phyloP scores from a whole-genome alignment of 1,140 invertebrate species.

The Metaphire vulgaris region DNA sequence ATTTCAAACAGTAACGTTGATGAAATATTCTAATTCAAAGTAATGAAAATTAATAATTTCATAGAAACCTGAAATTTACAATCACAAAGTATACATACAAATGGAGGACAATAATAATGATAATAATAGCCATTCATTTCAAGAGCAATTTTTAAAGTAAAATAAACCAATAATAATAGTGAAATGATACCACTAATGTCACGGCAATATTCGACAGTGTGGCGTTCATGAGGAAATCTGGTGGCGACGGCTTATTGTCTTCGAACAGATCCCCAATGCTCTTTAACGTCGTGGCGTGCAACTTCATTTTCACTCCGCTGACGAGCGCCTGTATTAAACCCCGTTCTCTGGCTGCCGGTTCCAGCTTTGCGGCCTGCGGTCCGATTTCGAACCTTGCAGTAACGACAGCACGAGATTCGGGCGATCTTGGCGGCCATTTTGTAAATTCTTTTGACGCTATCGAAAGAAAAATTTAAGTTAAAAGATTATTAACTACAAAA shows the following conservation, averaged over 20 bases:
- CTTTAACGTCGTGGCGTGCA: slow-evolving; percentile 73
- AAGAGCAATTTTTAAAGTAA: too few relatives aligned
- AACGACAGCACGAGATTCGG: neutral
- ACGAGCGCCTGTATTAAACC: slow-evolving; percentile 34
- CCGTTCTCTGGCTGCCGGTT: slow-evolving; percentile 22
- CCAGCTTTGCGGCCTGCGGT: neutral
- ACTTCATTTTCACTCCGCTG: slow-evolving; percentile 39
- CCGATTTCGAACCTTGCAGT: neutral
- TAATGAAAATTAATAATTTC: too few relatives aligned
- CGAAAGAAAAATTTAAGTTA: too few relatives aligned
- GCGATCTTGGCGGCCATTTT: neutral
- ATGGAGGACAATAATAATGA: too few relatives aligned
- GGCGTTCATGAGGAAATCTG: slow-evolving; percentile 72
- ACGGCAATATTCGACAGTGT: slow-evolving; percentile 36
- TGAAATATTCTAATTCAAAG: too few relatives aligned
- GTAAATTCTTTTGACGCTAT: neutral
- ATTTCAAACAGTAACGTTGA: too few relatives aligned
- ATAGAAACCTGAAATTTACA: too few relatives aligned
- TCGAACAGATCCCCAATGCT: slow-evolving; percentile 73
- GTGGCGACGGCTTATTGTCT: slow-evolving; percentile 68
- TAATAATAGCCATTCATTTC: too few relatives aligned
- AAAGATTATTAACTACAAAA: too few relatives aligned
- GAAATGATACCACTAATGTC: slow-evolving; percentile 36
- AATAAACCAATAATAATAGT: too few relatives aligned
- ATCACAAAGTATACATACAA: too few relatives aligned